These are phyloP conservation scores for Ascidia mentula DNA, from an alignment of 23 tunicate genomes.

Conservation along the genomic window DNA sequence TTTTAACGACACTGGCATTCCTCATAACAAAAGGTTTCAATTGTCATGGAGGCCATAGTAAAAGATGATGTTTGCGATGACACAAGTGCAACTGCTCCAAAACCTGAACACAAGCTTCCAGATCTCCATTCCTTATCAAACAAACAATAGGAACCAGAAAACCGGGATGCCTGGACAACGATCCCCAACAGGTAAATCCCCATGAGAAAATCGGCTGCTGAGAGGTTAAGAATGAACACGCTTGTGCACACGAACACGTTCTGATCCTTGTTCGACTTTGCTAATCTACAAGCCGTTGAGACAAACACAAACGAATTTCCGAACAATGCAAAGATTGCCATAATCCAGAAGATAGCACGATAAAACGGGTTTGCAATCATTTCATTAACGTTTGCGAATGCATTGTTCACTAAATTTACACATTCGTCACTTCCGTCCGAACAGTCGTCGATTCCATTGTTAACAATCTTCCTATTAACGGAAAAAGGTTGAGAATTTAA, in stretches of 20 bases:
- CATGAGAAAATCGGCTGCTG: conserved; percentile 11
- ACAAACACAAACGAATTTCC: background rate
- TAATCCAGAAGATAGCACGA: conserved; percentile 3
- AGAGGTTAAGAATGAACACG: conserved; percentile 4
- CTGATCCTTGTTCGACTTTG: too few species aligned
- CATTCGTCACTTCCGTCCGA: conserved; percentile 25
- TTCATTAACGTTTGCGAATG: background rate
- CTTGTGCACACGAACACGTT: background rate
- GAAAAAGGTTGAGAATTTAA: background rate
- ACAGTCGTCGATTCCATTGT: conserved; percentile 25
- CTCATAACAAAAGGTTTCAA: background rate
- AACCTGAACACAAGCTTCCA: background rate
- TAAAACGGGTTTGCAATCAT: background rate
- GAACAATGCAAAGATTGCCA: background rate
- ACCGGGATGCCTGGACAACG: background rate
- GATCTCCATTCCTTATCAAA: conserved; percentile 20
- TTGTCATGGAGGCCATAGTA: background rate
- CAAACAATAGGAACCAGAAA: conserved; percentile 10
- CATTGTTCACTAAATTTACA: background rate
- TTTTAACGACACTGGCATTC: background rate
- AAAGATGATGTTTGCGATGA: conserved; percentile 2
- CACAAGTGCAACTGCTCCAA: conserved; percentile 3
- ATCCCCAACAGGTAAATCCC: conserved; percentile 14
- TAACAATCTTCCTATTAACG: background rate
- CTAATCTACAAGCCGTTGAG: background rate